phyloP scores from a whole-genome alignment of 1,140 invertebrate species.

The Brachionus sp. region DNA sequence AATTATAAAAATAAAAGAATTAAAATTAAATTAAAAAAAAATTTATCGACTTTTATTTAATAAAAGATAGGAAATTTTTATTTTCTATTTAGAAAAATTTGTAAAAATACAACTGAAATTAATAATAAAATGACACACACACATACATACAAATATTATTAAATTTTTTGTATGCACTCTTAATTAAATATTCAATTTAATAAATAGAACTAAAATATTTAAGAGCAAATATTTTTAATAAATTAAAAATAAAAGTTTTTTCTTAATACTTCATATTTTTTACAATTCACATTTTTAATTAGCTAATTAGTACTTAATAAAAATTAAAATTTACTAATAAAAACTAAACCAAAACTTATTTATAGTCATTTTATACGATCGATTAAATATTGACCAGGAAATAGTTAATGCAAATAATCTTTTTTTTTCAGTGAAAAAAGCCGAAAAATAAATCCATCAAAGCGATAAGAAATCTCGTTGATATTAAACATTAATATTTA shows the following conservation, averaged over 20 bases:
- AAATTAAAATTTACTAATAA: neutral
- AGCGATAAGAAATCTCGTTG: neutral
- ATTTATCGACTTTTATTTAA: no score
- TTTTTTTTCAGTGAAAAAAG: neutral
- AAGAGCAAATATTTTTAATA: neutral
- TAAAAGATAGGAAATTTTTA: no score
- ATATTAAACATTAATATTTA: neutral
- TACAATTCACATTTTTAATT: neutral
- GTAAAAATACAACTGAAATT: no score
- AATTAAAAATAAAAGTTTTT: neutral
- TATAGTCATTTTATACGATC: neutral
- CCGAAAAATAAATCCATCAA: neutral
- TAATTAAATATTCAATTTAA: neutral
- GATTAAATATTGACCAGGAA: neutral
- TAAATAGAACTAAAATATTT: neutral
- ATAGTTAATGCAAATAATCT: neutral
- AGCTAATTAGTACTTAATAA: neutral
- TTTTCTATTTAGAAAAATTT: no score
- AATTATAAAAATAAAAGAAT: no score
- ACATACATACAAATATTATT: no score
- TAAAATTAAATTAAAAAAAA: no score
- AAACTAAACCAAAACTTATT: neutral
- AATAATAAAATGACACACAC: no score
- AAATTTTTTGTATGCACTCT: no score
- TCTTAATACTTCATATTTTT: neutral